Conservation (phyloP, 2,113 vertebrate genomes). For the Onychorhynchus coronatus region DNA sequence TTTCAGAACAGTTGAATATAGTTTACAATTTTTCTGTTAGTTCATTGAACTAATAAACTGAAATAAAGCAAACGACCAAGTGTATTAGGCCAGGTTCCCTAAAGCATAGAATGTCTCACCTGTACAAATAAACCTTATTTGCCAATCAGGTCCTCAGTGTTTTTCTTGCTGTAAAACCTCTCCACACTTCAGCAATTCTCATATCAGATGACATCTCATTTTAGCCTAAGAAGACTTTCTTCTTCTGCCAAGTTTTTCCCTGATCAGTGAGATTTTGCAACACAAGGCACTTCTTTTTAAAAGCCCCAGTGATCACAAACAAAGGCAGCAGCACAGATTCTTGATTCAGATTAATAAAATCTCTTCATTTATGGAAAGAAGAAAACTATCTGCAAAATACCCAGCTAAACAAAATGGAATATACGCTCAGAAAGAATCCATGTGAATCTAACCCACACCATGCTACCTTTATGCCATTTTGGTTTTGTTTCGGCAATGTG, state of each 20-base stretch:
- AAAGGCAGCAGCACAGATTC: not conserved
- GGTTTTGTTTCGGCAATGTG: not conserved
- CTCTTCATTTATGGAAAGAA: not conserved
- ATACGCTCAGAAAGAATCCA: not conserved
- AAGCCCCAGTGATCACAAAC: not conserved
- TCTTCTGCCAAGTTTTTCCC: not conserved
- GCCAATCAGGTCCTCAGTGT: not conserved
- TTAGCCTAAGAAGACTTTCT: not conserved
- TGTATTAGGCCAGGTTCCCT: not conserved
- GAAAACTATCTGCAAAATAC: not conserved
- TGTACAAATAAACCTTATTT: not conserved
- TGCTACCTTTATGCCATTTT: not conserved
- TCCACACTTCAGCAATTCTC: not conserved
- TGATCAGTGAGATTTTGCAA: not conserved
- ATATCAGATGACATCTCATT: not conserved
- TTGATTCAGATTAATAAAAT: not conserved
- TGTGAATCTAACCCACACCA: accelerated
- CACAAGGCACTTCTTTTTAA: not conserved
- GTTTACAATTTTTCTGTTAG: not conserved
- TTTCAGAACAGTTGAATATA: not conserved
- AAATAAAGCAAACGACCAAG: not conserved
- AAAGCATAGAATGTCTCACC: not conserved
- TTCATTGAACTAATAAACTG: not conserved
- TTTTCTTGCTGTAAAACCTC: not conserved
- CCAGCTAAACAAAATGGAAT: not conserved